Base-by-base conservation (phyloP, 1,140 invertebrate species). In the Adoxophyes honmai region DNA sequence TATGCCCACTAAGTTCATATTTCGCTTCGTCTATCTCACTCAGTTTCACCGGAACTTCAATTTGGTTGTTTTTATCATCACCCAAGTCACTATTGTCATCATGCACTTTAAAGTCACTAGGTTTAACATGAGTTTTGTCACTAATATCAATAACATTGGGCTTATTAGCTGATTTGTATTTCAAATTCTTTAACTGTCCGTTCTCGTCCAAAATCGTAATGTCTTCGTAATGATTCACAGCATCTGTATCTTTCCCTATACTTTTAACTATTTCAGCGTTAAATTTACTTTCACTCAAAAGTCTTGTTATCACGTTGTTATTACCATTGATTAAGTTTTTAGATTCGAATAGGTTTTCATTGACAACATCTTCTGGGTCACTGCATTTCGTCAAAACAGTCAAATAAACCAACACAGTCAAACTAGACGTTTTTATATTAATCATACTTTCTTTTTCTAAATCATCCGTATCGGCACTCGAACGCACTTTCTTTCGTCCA, bases 111-210 rank as follows among this genome's bases (percentile, higher is more conserved):
- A 3, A 3, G 21, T 51, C 53, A 53, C 39, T 58, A 36, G 48
- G 21, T 56, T 59, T 39, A 38, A 14, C 15, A 51, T 42, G n/a
- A 11, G 1, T 51, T 8, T 42, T 59, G 21, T 52, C 18, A 52
- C 13, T 9, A 38, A 34, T 44, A 28, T 28, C 6, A 3, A 28
- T 28, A 28, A 3, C 21, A 28, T 6, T 28, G 2, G 21, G 21
- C 6, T 48, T 60, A 15, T 48, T 63, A 0, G 67, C 79, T 0
- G 81, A 75, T 66, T 81, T 86, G 13, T 60, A 82, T 64, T 86
- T 87, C 5, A 87, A 75, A 52, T 72, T 84, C 55, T 74, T 81
- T 9, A 86, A 63, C 11, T 81, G 60, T 55, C 84, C 84, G 34
- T 75, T 62, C 16, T 78, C 59, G 42, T 81, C 78, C 28, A 86